These are phyloP conservation scores for Sesia apiformis DNA, from an alignment of 2,888 invertebrate species.

Conservation along the genomic window DNA sequence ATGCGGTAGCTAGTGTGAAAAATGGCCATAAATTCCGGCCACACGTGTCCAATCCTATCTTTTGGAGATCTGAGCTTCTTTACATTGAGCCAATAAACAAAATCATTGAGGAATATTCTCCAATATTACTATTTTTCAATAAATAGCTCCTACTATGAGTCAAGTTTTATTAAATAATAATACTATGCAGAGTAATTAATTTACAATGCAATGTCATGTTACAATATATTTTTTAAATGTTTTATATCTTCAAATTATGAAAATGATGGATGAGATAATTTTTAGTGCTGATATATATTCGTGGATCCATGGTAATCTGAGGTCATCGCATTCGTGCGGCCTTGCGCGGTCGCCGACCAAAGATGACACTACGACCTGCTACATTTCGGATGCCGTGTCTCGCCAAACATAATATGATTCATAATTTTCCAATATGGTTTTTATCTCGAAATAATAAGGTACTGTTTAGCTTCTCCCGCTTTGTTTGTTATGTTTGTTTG, in stretches of 20 bases:
- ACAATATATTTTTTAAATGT: too few relatives aligned
- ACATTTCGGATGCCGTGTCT: constrained; percentile 37
- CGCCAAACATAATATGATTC: constrained; percentile 16
- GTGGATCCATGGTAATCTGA: constrained; percentile 33
- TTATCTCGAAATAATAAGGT: neutral
- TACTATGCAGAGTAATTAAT: too few relatives aligned
- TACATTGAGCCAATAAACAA: neutral
- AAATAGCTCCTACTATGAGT: too few relatives aligned
- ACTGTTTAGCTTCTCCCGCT: neutral
- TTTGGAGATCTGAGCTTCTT: neutral
- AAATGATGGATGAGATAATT: neutral
- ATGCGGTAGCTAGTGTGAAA: constrained; percentile 3
- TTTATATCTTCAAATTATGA: too few relatives aligned
- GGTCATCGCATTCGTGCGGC: constrained; percentile 66
- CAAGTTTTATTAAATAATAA: too few relatives aligned
- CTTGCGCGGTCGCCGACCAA: constrained; percentile 70
- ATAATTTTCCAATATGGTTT: neutral
- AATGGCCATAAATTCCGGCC: constrained; percentile 6
- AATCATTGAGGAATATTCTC: neutral
- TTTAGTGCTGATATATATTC: constrained; percentile 20
- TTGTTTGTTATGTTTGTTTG: constrained; percentile 3
- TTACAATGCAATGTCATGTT: too few relatives aligned
- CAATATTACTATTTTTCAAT: too few relatives aligned
- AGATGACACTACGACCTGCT: constrained; percentile 49
- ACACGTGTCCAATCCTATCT: neutral